Conservation (phyloP, 2,888 invertebrate genomes). For the Pseudococcus jackbeardsleyi region DNA sequence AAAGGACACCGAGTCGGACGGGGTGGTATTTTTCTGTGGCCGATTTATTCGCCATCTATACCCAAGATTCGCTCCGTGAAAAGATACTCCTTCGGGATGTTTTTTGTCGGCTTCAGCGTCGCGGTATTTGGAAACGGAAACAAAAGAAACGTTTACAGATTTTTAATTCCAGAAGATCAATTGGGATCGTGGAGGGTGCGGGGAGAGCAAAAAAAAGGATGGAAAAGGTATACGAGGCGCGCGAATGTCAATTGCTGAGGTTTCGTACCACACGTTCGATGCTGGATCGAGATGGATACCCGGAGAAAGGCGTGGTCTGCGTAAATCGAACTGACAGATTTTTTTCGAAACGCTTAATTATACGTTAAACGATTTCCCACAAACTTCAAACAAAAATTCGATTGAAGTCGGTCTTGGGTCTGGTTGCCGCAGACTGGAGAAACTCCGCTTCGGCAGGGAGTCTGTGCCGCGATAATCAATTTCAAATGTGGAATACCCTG, state of each 20-base stretch:
- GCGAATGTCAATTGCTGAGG: slow-evolving; percentile 59
- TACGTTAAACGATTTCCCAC: slow-evolving; percentile 64
- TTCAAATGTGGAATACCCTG: background rate
- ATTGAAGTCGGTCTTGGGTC: background rate
- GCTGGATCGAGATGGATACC: background rate
- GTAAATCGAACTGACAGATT: slow-evolving; percentile 64
- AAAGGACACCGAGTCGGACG: background rate
- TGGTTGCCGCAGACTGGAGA: background rate
- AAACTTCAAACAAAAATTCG: slow-evolving; percentile 48
- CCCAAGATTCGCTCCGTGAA: background rate
- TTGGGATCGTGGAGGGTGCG: background rate
- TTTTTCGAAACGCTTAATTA: slow-evolving; percentile 64
- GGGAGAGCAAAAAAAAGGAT: background rate
- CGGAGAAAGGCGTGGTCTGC: slow-evolving; percentile 53
- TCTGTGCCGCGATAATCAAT: background rate
- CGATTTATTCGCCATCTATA: background rate
- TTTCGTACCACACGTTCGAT: background rate
- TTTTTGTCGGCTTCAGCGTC: slow-evolving; percentile 20
- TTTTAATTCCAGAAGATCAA: slow-evolving; percentile 51
- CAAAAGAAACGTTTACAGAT: slow-evolving; percentile 28
- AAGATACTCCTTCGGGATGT: background rate
- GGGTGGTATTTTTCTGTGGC: background rate
- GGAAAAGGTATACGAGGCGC: slow-evolving; percentile 29
- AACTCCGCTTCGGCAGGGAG: background rate
- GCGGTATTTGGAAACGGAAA: slow-evolving; percentile 1